Conservation (phyloP, 2,888 invertebrate genomes). For the Drosophila neonasuta region DNA sequence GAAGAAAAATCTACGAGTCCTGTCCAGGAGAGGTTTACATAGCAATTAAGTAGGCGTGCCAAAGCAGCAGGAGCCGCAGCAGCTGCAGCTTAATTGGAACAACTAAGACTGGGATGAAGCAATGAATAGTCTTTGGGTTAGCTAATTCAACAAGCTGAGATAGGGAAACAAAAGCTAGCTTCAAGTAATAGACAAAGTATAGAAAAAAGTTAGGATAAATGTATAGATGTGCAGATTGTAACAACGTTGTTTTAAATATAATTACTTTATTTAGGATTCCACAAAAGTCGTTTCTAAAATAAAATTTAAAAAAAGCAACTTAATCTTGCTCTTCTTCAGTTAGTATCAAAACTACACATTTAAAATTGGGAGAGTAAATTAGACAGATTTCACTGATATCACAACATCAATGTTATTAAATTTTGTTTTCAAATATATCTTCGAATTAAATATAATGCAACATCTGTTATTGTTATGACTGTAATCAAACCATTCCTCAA, state of each 20-base stretch:
- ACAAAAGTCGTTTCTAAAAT: no score
- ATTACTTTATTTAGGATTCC: no score
- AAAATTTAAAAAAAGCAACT: no score
- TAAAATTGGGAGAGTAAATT: no score
- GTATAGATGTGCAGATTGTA: no score
- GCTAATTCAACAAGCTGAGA: background rate
- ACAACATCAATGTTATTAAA: background rate
- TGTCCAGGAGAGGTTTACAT: conserved; percentile 23
- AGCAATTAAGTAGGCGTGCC: conserved; percentile 37
- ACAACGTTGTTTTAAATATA: no score
- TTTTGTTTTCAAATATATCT: background rate
- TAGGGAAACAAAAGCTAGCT: background rate
- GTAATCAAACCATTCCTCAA: background rate
- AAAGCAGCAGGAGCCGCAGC: background rate
- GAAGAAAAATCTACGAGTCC: background rate
- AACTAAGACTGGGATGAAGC: conserved; percentile 3
- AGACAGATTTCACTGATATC: no score
- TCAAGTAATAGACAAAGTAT: no score
- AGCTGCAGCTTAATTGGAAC: conserved; percentile 23
- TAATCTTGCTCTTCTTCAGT: no score
- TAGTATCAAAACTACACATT: no score
- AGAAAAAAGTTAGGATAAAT: no score
- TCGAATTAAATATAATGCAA: background rate
- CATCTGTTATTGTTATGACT: background rate
- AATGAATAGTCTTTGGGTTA: conserved; percentile 6